phyloP scores from a whole-genome alignment of 2,888 invertebrate species.

The Panzeria rudis region DNA sequence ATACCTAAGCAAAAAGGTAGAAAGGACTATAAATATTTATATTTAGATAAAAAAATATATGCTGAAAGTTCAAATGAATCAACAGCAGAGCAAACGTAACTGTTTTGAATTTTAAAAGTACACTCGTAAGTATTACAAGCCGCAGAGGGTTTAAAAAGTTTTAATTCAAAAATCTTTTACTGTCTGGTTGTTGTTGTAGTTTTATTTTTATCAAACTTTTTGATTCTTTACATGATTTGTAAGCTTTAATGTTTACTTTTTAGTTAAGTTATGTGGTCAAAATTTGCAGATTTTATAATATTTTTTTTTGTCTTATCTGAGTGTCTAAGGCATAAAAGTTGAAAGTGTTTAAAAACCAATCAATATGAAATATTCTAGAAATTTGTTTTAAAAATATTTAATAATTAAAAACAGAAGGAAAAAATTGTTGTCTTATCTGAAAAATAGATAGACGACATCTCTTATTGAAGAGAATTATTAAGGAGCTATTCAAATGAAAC shows the following conservation, averaged over 20 bases:
- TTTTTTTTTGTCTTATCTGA: neutral
- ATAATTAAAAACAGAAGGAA: neutral
- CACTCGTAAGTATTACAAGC: neutral
- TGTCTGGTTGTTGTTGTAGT: neutral
- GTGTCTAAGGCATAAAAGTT: neutral
- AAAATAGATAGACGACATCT: no score
- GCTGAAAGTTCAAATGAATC: neutral
- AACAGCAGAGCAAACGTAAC: constrained; percentile 18
- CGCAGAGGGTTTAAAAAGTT: constrained; percentile 21
- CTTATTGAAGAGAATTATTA: no score
- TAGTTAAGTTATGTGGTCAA: neutral
- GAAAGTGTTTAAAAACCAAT: neutral
- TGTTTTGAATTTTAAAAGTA: constrained; percentile 19
- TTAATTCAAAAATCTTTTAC: constrained; percentile 19
- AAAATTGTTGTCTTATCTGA: no score
- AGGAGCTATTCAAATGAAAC: no score
- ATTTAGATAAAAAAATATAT: neutral
- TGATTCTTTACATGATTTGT: constrained; percentile 24
- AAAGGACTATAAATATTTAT: constrained; percentile 20
- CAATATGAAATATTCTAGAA: neutral
- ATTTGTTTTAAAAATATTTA: neutral
- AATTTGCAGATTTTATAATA: neutral
- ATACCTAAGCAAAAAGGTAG: neutral
- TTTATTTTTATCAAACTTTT: neutral
- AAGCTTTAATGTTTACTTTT: neutral